phyloP scores from a whole-genome alignment of 2,888 invertebrate species.

The Cylloceria caligata region DNA sequence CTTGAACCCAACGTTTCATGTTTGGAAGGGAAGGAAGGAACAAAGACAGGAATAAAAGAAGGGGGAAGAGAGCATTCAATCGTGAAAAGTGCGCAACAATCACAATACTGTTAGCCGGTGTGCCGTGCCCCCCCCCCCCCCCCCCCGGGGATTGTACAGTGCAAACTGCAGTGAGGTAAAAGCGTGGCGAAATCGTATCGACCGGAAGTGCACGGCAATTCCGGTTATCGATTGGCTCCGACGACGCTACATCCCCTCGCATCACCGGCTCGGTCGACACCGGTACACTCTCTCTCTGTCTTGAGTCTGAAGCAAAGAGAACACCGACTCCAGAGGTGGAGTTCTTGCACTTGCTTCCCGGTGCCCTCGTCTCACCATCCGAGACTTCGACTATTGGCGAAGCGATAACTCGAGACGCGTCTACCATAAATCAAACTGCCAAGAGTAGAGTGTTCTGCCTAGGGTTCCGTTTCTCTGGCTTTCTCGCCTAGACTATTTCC shows the following conservation, averaged over 20 bases:
- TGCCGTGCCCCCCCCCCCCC: not conserved
- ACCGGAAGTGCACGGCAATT: slow-evolving; percentile 70
- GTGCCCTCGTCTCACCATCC: slow-evolving; percentile 61
- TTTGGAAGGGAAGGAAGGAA: not conserved
- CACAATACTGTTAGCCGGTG: slow-evolving; percentile 21
- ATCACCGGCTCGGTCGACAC: slow-evolving; percentile 16
- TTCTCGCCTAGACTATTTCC: slow-evolving; percentile 73
- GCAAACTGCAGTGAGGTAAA: slow-evolving; percentile 62
- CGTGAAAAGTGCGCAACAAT: slow-evolving; percentile 57
- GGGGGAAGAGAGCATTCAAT: slow-evolving; percentile 34
- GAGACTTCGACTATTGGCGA: slow-evolving; percentile 80
- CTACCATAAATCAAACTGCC: slow-evolving; percentile 83
- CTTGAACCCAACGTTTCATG: too few species aligned
- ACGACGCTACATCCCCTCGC: slow-evolving; percentile 44
- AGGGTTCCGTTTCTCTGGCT: slow-evolving; percentile 50
- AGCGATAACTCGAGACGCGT: slow-evolving; percentile 83
- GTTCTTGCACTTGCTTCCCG: slow-evolving; percentile 60
- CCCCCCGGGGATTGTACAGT: slow-evolving; percentile 36
- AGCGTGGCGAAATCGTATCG: slow-evolving; percentile 67
- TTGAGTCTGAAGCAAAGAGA: slow-evolving; percentile 7
- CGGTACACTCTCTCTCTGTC: slow-evolving; percentile 1
- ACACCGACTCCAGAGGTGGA: slow-evolving; percentile 44
- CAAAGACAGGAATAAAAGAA: slow-evolving; percentile 5
- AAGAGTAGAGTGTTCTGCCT: slow-evolving; percentile 71
- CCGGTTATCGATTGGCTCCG: slow-evolving; percentile 79